Evolutionary conservation across 2,113 vertebrate genomes (phyloP), one percentile per base, ranked within the genome.

Genomic region (Takifugu bimaculatus): DNA sequence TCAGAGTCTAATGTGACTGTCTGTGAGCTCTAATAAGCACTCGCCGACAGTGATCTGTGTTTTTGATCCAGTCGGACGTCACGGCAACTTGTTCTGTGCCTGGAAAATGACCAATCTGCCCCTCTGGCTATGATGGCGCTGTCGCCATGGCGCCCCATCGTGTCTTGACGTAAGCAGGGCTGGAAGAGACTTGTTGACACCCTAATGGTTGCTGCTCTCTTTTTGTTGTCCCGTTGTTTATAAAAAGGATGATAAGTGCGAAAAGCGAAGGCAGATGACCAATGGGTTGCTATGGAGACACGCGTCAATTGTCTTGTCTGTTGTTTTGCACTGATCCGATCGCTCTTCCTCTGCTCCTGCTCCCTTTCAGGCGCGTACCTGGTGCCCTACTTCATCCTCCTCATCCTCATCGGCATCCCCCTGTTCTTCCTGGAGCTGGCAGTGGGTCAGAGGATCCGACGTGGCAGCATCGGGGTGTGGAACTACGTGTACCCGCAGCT

Each of bases 401-500:
- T 99, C n/a, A 50, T 98, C 82, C 91, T 98, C 73, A 98, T 99
- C 0, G 96, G 96, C 62, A 93, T 99, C 72, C 96, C 96, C 0
- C 90, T 99, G 51, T 99, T 99, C 87, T 99, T 99, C 90, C 90
- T 99, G 92, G 96, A 99, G 89, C 80, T 99, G 91, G 96, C 96
- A 0, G 95, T 95, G 85, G 96, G 96, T 56, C 96, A 98, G 90
- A 90, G 94, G 72, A 99, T 99, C 84, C 91, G 96, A 13, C 89
- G 96, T 0, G 96, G 96, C 73, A 99, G 96, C 89, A 97, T 99
- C 0, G 96, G 96, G 0, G 96, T 98, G 70, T 99, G 96, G 96
- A 98, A 97, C 79, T 99, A 98, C 1, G 91, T 99, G 69, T 97
- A 92, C 15, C 95, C 96, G 12, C 90, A 90, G 58, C 88, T 99